Evolutionary conservation across 1,140 invertebrate species (phyloP), one percentile per base, ranked within the genome.

Genomic region (Centruroides sculpturatus): DNA sequence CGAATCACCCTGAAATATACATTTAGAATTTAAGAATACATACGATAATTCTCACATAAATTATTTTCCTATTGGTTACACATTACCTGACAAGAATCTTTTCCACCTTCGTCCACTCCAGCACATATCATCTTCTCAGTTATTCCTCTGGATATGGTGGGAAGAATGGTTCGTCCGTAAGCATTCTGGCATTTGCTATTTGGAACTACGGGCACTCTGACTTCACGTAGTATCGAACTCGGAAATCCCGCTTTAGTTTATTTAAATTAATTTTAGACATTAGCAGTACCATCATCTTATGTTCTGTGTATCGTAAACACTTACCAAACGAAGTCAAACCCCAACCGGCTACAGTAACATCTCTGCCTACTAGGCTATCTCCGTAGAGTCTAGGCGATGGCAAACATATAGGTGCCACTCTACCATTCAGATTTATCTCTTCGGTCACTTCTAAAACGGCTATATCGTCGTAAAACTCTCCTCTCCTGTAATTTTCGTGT

Each of bases 141-240:
- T 12, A 61, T 61, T 23, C 59, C 59, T 34, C 47, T 47, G 5
- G 35, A 47, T 7, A 56, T 48, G 3, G 54, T 13, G 3, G 35
- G 8, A 3, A 55, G 23, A 0, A 7, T 9, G 5, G 56, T 47
- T 3, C 46, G 13, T 9, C 11, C 48, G n/a, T 56, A 61, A 1
- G 59, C 48, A 11, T 89, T 85, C 73, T 93, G 89, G 71, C 89
- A 94, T 0, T 89, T 85, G 57, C 80, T 80, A 71, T 92, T 93
- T 67, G 89, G 85, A 73, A 93, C 89, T 63, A 93, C 83, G 8
- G 89, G 89, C 11, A 93, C 87, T 73, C 88, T 84, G 0, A 92
- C 89, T 77, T 92, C 88, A 73, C 92, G 88, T 1, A 93, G 74
- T 11, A 89, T 80, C 6, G 86, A 87, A 7, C 89, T 89, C 3